Conservation (phyloP, 2,797 vertebrate genomes). For the Hylomyscus alleni region DNA sequence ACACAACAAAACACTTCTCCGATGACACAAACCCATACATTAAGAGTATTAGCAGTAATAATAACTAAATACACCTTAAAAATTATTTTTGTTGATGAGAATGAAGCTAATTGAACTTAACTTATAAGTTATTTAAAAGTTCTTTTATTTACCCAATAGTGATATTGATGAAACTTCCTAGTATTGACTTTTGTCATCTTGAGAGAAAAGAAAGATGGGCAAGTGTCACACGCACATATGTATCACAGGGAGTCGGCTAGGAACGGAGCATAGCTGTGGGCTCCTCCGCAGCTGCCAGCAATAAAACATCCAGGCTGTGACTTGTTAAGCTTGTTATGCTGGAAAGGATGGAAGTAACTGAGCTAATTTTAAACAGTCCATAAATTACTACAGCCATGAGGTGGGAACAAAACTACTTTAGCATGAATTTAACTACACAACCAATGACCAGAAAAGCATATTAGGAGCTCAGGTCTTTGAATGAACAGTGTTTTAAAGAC, state of each 20-base stretch:
- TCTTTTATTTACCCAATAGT: slow-evolving; percentile 53
- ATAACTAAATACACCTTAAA: not conserved
- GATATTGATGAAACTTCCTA: slow-evolving; percentile 18
- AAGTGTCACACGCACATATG: not conserved
- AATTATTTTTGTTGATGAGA: slow-evolving; percentile 12
- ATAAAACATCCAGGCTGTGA: not conserved
- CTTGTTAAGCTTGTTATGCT: not conserved
- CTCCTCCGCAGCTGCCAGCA: not conserved
- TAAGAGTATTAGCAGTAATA: not conserved
- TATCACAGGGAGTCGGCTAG: too few relatives aligned
- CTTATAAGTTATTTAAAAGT: slow-evolving; percentile 42
- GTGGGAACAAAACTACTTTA: not conserved
- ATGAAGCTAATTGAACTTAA: slow-evolving; percentile 58
- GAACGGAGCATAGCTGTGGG: not conserved
- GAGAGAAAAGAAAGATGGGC: not conserved
- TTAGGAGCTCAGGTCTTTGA: not conserved
- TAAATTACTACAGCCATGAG: not conserved
- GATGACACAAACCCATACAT: not conserved
- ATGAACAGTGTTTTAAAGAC: not conserved
- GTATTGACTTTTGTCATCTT: not conserved
- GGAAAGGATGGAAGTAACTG: not conserved
- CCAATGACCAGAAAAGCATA: not conserved
- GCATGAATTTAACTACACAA: not conserved
- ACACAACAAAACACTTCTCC: not conserved
- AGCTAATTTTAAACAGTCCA: not conserved